phyloP scores from a whole-genome alignment of 2,113 vertebrate genomes.

The Origma solitaria region DNA sequence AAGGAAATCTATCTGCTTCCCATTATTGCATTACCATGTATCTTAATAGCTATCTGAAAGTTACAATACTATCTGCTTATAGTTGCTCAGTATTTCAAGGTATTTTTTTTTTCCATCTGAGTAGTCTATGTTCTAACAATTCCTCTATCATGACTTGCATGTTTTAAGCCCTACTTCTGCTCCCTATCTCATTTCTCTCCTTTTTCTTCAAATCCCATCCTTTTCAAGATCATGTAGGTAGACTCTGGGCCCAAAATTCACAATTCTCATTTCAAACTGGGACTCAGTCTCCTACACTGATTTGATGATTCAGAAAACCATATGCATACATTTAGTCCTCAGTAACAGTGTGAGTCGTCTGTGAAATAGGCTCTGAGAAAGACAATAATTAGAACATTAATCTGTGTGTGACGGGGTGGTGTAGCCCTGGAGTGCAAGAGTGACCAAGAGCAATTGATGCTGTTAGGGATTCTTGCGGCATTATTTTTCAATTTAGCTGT shows the following conservation, averaged over 20 bases:
- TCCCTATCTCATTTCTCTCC: not conserved
- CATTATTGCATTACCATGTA: not conserved
- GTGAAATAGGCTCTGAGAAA: not conserved
- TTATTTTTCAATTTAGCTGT: not conserved
- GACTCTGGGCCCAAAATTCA: not conserved
- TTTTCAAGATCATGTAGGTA: not conserved
- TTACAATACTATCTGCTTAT: not conserved
- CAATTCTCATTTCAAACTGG: not conserved
- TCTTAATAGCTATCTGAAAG: not conserved
- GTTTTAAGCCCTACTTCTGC: not conserved
- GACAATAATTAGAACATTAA: not conserved
- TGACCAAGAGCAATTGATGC: rapidly evolving
- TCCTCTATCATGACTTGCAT: not conserved
- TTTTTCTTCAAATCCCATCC: not conserved
- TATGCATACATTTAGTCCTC: not conserved
- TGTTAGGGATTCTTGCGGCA: not conserved
- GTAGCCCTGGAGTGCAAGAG: not conserved
- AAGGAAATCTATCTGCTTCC: not conserved
- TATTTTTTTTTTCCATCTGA: not conserved
- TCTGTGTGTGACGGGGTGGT: not conserved
- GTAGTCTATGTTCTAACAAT: not conserved
- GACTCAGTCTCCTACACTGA: not conserved
- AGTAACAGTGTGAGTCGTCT: not conserved
- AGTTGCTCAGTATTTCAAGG: not conserved
- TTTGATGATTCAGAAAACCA: not conserved